Evolutionary conservation across 2,113 vertebrate species (phyloP).

Genomic region (Lota lota): DNA sequence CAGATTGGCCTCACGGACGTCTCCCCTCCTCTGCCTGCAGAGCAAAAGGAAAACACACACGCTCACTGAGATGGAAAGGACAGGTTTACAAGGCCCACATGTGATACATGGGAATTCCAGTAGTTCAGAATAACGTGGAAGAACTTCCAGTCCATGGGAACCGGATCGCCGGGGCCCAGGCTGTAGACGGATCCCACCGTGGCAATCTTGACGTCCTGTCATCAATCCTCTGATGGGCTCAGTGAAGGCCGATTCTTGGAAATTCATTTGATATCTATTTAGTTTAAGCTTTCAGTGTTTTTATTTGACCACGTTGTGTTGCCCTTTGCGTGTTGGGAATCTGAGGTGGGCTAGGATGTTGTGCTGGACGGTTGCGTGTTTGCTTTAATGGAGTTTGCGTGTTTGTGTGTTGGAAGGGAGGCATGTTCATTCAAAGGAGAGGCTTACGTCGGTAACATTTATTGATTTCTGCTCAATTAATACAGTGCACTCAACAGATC

Average conservation of each 20-base stretch:
- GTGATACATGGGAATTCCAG: background rate
- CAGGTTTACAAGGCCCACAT: no score
- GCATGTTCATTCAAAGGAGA: no score
- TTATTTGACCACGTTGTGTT: constrained; percentile 2
- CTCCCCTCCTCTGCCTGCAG: background rate
- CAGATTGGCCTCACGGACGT: background rate
- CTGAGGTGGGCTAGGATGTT: constrained; percentile 15
- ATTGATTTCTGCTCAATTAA: no score
- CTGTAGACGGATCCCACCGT: constrained; percentile 27
- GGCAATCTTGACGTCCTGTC: constrained; percentile 50
- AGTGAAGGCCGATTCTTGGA: constrained; percentile 39
- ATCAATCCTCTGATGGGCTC: constrained; percentile 51
- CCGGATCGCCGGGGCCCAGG: constrained; percentile 25
- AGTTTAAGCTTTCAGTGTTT: background rate
- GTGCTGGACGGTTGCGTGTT: background rate
- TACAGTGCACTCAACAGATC: no score
- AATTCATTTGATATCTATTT: constrained; percentile 36
- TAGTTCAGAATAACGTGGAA: background rate
- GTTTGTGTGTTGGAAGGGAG: background rate
- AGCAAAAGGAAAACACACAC: background rate
- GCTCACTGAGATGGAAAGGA: background rate
- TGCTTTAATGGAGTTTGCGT: background rate
- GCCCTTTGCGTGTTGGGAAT: constrained; percentile 13
- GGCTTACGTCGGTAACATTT: no score
- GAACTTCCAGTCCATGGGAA: background rate